phyloP scores from a whole-genome alignment of 2,888 invertebrate genomes.

The Hirtodrosophila alboralis region DNA sequence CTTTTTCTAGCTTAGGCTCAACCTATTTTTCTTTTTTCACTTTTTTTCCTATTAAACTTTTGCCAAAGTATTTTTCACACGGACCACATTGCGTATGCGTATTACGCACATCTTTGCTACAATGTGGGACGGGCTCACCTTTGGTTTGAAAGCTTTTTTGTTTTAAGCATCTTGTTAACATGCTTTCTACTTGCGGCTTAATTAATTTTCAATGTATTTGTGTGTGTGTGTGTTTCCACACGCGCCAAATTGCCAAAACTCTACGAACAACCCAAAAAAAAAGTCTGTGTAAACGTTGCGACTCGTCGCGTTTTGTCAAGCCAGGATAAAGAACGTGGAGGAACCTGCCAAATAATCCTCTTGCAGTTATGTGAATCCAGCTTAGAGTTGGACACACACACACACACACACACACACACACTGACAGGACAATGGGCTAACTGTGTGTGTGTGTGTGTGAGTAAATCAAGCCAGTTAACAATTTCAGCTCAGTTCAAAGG shows the following conservation, averaged over 20 bases:
- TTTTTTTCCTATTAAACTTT: conserved; percentile 50
- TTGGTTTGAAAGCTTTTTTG: conserved; percentile 52
- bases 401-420: no score
- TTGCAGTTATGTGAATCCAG: background rate
- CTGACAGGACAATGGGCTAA: background rate
- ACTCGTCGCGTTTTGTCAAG: conserved; percentile 1
- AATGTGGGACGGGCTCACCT: conserved; percentile 12
- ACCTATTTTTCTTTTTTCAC: conserved; percentile 30
- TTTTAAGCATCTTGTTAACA: conserved; percentile 72
- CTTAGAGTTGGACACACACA: background rate
- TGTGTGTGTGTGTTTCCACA: background rate
- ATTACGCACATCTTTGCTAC: conserved; percentile 36
- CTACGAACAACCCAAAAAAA: background rate
- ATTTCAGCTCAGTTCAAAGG: no score
- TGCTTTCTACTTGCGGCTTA: conserved; percentile 65
- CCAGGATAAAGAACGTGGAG: background rate
- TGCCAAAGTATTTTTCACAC: conserved; percentile 66
- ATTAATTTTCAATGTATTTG: conserved; percentile 72
- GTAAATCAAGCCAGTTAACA: no score
- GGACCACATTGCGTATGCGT: conserved; percentile 66
- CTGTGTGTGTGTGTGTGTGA: no score
- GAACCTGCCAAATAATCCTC: background rate
- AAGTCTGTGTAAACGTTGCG: no score
- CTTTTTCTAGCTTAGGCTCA: conserved; percentile 41
- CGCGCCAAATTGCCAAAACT: conserved; percentile 1